A percentile compares a stretch with the other conserved stretches of the same genome.
These are phyloP conservation scores for Buceros bicornis DNA, from an alignment of 2,797 vertebrate species.

Conservation along the genomic window DNA sequence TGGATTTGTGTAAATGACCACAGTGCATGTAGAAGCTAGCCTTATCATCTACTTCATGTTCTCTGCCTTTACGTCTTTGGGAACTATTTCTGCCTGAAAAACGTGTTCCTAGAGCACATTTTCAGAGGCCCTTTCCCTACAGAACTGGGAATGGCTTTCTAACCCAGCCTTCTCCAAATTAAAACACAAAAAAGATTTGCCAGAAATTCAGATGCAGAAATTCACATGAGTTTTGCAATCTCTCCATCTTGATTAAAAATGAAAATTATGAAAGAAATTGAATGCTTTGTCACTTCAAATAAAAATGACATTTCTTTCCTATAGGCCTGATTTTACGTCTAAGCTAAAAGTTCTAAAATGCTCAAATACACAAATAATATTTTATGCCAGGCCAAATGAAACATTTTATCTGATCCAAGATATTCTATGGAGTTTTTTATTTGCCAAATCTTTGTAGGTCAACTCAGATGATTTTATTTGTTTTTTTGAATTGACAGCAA, in stretches of 20 bases:
- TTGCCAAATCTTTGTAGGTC: background rate
- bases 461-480: background rate
- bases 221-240: background rate
- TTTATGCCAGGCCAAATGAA: background rate
- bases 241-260: background rate
- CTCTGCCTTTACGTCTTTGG: background rate
- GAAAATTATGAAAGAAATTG: background rate
- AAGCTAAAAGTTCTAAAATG: background rate
- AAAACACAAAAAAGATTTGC: background rate
- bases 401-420: background rate
- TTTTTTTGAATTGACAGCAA: background rate
- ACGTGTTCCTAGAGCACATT: background rate
- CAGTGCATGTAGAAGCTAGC: background rate
- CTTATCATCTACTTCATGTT: background rate
- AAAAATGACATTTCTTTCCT: background rate
- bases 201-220: background rate
- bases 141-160: background rate
- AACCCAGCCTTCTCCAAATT: background rate
- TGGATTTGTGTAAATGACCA: background rate
- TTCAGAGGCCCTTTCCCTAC: background rate
- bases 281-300: background rate
- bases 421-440: background rate
- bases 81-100: background rate
- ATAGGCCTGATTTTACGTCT: background rate
- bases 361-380: background rate